Percentiles rank a stretch among this genome's conserved stretches.
phyloP scores from a whole-genome alignment of 2,113 vertebrate genomes.

The Pelusios castaneus region DNA sequence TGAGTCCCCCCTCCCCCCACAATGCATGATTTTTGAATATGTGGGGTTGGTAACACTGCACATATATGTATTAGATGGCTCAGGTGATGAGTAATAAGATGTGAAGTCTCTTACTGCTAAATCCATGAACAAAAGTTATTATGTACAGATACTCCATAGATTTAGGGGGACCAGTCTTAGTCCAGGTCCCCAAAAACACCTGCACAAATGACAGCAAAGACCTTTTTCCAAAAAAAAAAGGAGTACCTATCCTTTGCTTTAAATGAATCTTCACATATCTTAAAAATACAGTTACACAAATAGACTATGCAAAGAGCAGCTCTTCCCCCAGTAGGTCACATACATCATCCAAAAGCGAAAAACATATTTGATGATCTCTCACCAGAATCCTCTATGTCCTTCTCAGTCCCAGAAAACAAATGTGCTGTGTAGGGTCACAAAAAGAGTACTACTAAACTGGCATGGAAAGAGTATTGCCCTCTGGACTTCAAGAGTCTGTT shows the following conservation, averaged over 20 bases:
- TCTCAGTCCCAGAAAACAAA: neutral
- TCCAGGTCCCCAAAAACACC: too few species aligned
- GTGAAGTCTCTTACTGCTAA: too few species aligned
- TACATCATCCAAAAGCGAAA: neutral
- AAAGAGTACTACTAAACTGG: neutral
- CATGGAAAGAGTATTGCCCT: neutral
- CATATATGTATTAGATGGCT: neutral
- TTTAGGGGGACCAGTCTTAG: neutral
- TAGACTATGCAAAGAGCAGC: neutral
- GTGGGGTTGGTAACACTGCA: neutral
- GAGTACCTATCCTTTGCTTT: neutral
- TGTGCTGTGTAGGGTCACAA: neutral
- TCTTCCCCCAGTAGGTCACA: neutral
- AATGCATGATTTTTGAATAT: too few species aligned
- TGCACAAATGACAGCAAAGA: too few species aligned
- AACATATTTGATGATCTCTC: neutral
- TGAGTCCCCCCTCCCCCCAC: too few species aligned
- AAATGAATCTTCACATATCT: neutral
- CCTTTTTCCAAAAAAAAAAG: too few species aligned
- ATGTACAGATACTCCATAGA: neutral
- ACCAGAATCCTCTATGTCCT: neutral
- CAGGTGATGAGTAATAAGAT: neutral
- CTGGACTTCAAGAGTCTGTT: too few species aligned
- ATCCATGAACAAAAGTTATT: too few species aligned
- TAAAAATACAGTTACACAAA: neutral